Evolutionary conservation across 1,140 invertebrate species (phyloP).

Genomic region (Sitophilus oryzae): DNA sequence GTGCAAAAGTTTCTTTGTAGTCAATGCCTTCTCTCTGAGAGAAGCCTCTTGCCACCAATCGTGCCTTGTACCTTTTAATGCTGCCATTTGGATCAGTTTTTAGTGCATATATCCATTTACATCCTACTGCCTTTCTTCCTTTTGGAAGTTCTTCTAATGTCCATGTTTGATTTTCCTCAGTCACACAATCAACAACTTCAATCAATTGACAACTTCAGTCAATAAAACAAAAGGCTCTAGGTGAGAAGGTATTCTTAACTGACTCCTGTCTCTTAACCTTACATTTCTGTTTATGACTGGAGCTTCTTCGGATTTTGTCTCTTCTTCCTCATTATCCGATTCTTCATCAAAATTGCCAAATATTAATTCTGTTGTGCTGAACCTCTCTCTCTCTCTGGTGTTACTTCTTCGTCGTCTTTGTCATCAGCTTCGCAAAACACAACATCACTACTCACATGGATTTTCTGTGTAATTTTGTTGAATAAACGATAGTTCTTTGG

Average conservation of each 20-base stretch:
- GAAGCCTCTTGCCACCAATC: slow-evolving; percentile 43
- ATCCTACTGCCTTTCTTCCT: not conserved
- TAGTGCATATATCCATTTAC: slow-evolving; percentile 20
- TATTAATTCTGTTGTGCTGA: not conserved
- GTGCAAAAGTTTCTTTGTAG: slow-evolving; percentile 41
- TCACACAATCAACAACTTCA: not conserved
- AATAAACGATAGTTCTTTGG: slow-evolving; percentile 3
- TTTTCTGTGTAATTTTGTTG: not conserved
- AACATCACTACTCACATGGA: slow-evolving; percentile 8
- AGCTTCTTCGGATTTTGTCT: not conserved
- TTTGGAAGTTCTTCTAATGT: not conserved
- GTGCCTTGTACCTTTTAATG: slow-evolving; percentile 15
- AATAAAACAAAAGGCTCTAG: not conserved
- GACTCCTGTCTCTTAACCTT: not conserved
- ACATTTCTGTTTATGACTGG: no score
- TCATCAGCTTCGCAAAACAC: not conserved
- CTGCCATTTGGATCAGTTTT: slow-evolving; percentile 13
- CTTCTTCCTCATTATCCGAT: not conserved
- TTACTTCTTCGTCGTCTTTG: not conserved
- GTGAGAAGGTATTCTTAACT: not conserved
- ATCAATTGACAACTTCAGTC: not conserved
- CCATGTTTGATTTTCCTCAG: not conserved
- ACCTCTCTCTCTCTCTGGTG: not conserved
- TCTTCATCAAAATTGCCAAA: not conserved
- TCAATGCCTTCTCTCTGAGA: slow-evolving; percentile 41